Conservation (phyloP, 2,797 vertebrate species). For the Lerista edwardsae region DNA sequence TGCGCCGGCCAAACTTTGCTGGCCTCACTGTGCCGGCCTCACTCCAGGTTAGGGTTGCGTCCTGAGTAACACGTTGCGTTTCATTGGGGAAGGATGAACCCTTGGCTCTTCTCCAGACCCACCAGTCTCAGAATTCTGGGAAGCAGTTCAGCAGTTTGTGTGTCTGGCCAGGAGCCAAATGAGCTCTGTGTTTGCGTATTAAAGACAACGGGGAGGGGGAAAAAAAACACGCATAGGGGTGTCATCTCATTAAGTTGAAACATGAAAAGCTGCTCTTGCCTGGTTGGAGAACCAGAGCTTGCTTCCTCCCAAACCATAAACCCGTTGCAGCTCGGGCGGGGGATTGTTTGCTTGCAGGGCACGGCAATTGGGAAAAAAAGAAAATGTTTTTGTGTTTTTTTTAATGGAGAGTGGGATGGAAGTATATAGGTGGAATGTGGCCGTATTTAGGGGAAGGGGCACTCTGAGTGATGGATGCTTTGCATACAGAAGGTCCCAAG, state of each 20-base stretch:
- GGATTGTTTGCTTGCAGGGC: not conserved
- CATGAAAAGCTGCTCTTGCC: not conserved
- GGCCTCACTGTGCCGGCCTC: too few species aligned
- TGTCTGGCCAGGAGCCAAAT: not conserved
- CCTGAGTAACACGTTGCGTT: not conserved
- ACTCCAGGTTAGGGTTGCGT: too few species aligned
- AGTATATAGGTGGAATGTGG: too few species aligned
- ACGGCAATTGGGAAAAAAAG: too few species aligned
- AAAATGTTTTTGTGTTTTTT: too few species aligned
- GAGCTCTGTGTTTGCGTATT: not conserved
- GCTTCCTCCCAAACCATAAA: not conserved
- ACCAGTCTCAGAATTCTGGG: not conserved
- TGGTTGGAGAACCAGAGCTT: not conserved
- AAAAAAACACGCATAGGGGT: slow-evolving; percentile 24
- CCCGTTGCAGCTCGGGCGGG: not conserved
- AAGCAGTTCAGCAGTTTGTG: not conserved
- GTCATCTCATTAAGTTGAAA: not conserved
- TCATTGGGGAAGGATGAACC: not conserved
- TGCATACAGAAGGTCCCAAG: too few species aligned
- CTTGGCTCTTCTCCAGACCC: not conserved
- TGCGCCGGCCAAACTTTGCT: too few species aligned
- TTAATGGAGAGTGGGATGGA: too few species aligned
- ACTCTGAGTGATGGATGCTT: too few species aligned
- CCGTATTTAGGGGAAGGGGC: too few species aligned
- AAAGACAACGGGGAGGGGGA: not conserved